Percentiles rank a stretch among this genome's conserved stretches.
Evolutionary conservation across 2,797 vertebrate genomes (phyloP).

Genomic region (Pagetopsis macropterus): DNA sequence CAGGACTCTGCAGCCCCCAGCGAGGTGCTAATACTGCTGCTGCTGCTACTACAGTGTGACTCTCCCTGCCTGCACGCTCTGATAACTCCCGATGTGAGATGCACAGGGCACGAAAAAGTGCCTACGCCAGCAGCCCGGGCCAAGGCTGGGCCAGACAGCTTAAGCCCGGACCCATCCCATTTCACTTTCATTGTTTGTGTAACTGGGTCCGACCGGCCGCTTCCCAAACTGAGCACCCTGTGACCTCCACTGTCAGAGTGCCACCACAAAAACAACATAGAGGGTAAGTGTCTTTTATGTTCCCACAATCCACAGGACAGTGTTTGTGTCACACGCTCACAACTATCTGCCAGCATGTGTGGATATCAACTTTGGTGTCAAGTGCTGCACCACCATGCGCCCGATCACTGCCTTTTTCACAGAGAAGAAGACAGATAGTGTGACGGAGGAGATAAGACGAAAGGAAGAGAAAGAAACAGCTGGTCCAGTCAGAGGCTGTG

Average conservation of each 20-base stretch:
- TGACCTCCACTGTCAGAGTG: slow-evolving; percentile 55
- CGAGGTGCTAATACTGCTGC: slow-evolving; percentile 37
- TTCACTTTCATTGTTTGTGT: slow-evolving; percentile 63
- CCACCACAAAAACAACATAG: slow-evolving; percentile 49
- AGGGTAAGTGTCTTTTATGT: slow-evolving; percentile 41
- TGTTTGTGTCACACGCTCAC: slow-evolving; percentile 34
- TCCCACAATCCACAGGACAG: slow-evolving; percentile 41
- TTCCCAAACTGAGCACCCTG: slow-evolving; percentile 55
- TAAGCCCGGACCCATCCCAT: slow-evolving; percentile 67
- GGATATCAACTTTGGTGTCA: slow-evolving; percentile 55
- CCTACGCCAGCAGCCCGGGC: slow-evolving; percentile 69
- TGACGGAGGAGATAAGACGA: slow-evolving; percentile 56
- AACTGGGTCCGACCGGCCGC: slow-evolving; percentile 56
- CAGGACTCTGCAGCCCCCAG: slow-evolving; percentile 53
- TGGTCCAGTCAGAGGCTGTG: slow-evolving; percentile 64
- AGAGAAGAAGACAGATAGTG: slow-evolving; percentile 54
- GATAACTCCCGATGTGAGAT: slow-evolving; percentile 68
- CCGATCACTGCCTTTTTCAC: slow-evolving; percentile 53
- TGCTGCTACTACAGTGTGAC: slow-evolving; percentile 30
- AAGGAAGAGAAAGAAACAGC: slow-evolving; percentile 69
- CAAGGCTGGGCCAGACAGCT: slow-evolving; percentile 67
- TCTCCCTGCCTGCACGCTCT: slow-evolving; percentile 62
- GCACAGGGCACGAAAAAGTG: slow-evolving; percentile 68
- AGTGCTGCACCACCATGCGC: slow-evolving; percentile 45
- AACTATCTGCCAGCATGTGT: slow-evolving; percentile 40